These are phyloP conservation scores for Octonoba sinensis DNA, from an alignment of 2,888 invertebrate genomes.

Conservation along the genomic window DNA sequence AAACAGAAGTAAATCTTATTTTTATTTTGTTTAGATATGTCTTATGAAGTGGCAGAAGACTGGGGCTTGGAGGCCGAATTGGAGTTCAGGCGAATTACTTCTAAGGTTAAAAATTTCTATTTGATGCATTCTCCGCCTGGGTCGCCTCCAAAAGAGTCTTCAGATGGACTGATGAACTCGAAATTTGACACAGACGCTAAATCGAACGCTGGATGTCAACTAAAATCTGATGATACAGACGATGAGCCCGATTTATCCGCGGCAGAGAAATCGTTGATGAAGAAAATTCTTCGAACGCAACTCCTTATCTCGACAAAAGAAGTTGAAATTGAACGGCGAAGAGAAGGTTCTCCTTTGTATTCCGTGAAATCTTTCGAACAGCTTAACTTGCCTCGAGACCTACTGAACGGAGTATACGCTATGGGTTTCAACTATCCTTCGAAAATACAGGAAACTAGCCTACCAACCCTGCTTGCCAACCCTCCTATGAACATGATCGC, in stretches of 20 bases:
- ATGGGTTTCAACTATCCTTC: constrained; percentile 99
- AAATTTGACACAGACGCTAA: too few species aligned
- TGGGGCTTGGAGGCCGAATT: too few species aligned
- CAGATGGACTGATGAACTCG: too few species aligned
- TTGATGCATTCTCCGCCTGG: too few species aligned
- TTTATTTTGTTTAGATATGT: too few species aligned
- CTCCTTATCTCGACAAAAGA: constrained; percentile 84
- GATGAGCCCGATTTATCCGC: constrained; percentile 73
- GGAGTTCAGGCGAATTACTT: too few species aligned
- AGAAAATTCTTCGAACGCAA: constrained; percentile 91
- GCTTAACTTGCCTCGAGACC: constrained; percentile 77
- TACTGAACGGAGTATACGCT: constrained; percentile 91
- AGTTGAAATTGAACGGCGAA: constrained; percentile 89
- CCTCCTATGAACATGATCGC: constrained; percentile 99
- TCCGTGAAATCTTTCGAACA: constrained; percentile 81
- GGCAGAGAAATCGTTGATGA: constrained; percentile 87
- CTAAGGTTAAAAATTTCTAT: too few species aligned
- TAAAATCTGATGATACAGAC: constrained; percentile 69
- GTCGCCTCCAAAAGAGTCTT: too few species aligned
- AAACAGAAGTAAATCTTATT: too few species aligned
- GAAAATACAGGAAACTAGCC: constrained; percentile 94
- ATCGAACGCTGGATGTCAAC: background rate
- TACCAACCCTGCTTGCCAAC: constrained; percentile 92
- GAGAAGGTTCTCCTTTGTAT: constrained; percentile 93
- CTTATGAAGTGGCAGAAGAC: too few species aligned